Percentiles rank a stretch among this genome's conserved stretches.
phyloP scores from a whole-genome alignment of 1,140 invertebrate species.

The Nasonia vitripennis region DNA sequence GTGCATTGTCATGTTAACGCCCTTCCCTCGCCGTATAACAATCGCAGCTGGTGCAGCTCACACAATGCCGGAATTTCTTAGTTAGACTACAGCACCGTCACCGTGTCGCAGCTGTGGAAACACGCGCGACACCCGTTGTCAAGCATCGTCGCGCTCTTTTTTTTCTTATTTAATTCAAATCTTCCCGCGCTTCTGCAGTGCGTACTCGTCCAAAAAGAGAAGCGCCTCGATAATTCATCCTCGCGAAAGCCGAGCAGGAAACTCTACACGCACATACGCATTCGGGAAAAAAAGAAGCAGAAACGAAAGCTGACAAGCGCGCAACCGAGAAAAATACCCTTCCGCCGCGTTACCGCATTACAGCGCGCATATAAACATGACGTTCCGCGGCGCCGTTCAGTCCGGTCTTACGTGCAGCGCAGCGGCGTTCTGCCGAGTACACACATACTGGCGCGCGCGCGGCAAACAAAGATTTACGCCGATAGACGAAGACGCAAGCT shows the following conservation, averaged over 20 bases:
- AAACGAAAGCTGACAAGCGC: conserved; percentile 1
- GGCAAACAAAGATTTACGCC: conserved; percentile 70
- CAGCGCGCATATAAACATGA: conserved; percentile 48
- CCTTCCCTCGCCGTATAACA: conserved; percentile 59
- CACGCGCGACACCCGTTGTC: too few relatives aligned
- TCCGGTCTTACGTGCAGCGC: conserved; percentile 28
- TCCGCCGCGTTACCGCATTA: conserved; percentile 63
- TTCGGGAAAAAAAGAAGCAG: neutral
- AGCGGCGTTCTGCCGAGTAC: conserved; percentile 38
- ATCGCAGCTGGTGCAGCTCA: conserved; percentile 60
- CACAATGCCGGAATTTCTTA: conserved; percentile 64
- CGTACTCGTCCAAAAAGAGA: neutral
- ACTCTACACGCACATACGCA: neutral
- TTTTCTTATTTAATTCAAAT: neutral
- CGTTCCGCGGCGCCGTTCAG: conserved; percentile 62
- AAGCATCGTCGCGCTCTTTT: too few relatives aligned
- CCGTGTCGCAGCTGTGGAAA: conserved; percentile 1
- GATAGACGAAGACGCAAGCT: conserved; percentile 55
- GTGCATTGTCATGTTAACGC: conserved; percentile 67
- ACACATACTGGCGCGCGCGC: conserved; percentile 48
- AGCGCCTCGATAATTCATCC: neutral
- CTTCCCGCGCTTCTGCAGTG: neutral
- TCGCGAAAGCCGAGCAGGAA: neutral
- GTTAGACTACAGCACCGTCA: conserved; percentile 22
- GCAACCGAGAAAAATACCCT: conserved; percentile 10